Base-by-base conservation (phyloP, 2,797 vertebrate species). In the Amblyraja radiata region DNA sequence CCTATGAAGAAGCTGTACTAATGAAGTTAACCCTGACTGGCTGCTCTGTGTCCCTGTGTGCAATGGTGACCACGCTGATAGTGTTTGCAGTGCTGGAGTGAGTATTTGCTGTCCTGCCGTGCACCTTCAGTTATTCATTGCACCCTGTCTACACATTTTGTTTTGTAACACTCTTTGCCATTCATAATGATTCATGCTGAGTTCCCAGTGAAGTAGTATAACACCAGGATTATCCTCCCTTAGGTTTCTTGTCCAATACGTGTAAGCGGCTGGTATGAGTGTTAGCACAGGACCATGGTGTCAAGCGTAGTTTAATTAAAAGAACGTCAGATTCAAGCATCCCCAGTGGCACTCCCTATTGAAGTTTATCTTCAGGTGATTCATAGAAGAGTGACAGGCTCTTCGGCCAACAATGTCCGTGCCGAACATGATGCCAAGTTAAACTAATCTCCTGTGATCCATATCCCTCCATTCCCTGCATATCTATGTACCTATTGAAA, bases 31-130 rank as follows among this genome's bases (percentile, higher is more conserved):
- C 97, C 25, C 97, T 98, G 54, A 96, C 98, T 25, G 98, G 98
- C 94, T 99, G 97, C 94, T 97, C 98, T 63, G 96, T 98, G 95
- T 99, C 98, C 94, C 97, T 99, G 94, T 98, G 97, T 93, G 97
- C 98, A 94, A 96, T 99, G 93, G 95, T 96, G 78, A 96, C 97
- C 95, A 98, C 98, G 94, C 97, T 99, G 94, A 94, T 98, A 95
- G 97, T 99, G 94, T 98, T 99, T 96, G 95, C 97, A 93, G 97
- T 95, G 0, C 97, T 98, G 21, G 96, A 98, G 98, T 99, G 96
- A 97, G 98, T 95, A 21, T 18, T 39, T 1, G 18, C 86, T 36
- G 32, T 18, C 7, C 18, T 28, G 21, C 21, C 1, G 6, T 23
- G 1, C 32, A 73, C 65, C 88, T 7, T 46, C 65, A 73, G 10